Conservation (phyloP, 2,113 vertebrate species). For the Pristiophorus japonicus region DNA sequence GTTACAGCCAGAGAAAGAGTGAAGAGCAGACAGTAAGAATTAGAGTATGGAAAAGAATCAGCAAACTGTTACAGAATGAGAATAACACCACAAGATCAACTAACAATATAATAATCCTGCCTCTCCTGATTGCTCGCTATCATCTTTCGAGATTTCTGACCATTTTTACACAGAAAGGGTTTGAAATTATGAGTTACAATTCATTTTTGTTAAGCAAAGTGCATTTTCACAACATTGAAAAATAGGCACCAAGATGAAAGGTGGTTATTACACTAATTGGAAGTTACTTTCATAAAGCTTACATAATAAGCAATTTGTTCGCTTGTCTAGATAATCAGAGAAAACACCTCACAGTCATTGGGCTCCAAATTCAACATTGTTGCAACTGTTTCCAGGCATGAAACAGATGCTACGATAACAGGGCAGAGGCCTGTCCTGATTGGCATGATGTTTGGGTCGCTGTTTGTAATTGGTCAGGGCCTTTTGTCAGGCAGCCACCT, state of each 20-base stretch:
- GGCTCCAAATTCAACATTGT: not conserved
- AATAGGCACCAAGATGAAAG: not conserved
- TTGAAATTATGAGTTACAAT: not conserved
- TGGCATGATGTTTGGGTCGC: too few species aligned
- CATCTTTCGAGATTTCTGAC: too few species aligned
- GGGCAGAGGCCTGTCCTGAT: too few species aligned
- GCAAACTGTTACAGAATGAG: not conserved
- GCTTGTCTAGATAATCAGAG: too few species aligned
- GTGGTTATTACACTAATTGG: not conserved
- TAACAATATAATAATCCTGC: not conserved
- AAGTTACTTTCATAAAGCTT: not conserved
- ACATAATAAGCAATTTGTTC: not conserved
- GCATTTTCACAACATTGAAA: not conserved
- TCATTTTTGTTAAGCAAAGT: not conserved
- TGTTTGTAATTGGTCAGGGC: not conserved
- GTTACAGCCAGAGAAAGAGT: not conserved
- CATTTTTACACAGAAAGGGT: not conserved
- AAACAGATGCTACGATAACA: not conserved
- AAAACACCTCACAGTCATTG: not conserved
- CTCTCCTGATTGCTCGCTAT: not conserved
- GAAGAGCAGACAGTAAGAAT: not conserved
- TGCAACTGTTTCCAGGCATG: not conserved
- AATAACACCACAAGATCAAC: too few species aligned
- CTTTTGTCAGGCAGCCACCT: not conserved
- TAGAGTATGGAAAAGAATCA: not conserved